Conservation (phyloP, 2,888 invertebrate species). For the Biston stratarius region DNA sequence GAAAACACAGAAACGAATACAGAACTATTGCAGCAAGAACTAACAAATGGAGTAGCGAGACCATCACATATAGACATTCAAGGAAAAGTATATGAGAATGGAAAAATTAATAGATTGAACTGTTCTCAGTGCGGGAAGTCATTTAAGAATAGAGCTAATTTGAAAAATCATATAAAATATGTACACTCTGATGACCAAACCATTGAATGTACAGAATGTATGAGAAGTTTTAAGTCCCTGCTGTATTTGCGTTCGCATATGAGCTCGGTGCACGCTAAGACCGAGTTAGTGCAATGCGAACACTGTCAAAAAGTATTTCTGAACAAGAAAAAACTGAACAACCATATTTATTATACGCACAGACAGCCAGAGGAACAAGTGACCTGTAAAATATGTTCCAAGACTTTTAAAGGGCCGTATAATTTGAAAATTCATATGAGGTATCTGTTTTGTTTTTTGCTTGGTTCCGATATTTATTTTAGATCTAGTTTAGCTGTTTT, state of each 20-base stretch:
- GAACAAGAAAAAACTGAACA: slow-evolving; percentile 55
- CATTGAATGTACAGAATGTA: slow-evolving; percentile 54
- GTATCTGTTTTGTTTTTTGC: slow-evolving; percentile 39
- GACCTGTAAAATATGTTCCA: slow-evolving; percentile 52
- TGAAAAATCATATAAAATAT: slow-evolving; percentile 52
- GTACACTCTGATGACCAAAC: slow-evolving; percentile 51
- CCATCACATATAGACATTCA: slow-evolving; percentile 3
- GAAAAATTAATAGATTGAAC: slow-evolving; percentile 50
- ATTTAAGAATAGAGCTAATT: slow-evolving; percentile 52
- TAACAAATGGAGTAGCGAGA: neutral
- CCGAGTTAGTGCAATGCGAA: slow-evolving; percentile 46
- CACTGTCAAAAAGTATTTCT: slow-evolving; percentile 54
- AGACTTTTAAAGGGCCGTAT: slow-evolving; percentile 54
- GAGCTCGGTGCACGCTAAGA: slow-evolving; percentile 51
- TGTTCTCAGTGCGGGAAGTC: slow-evolving; percentile 50
- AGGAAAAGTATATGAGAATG: slow-evolving; percentile 56
- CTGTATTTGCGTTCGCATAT: slow-evolving; percentile 54
- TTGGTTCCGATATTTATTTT: too few relatives aligned
- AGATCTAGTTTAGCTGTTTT: too few relatives aligned
- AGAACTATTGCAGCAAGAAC: neutral
- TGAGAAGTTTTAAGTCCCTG: slow-evolving; percentile 53
- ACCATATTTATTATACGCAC: slow-evolving; percentile 59
- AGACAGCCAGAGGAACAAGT: slow-evolving; percentile 51
- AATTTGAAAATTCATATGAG: slow-evolving; percentile 57
- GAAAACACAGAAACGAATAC: neutral